Percentiles rank a stretch among this genome's conserved stretches.
Conservation (phyloP, 2,797 vertebrate species). For the Melanotaenia trifasciata region DNA sequence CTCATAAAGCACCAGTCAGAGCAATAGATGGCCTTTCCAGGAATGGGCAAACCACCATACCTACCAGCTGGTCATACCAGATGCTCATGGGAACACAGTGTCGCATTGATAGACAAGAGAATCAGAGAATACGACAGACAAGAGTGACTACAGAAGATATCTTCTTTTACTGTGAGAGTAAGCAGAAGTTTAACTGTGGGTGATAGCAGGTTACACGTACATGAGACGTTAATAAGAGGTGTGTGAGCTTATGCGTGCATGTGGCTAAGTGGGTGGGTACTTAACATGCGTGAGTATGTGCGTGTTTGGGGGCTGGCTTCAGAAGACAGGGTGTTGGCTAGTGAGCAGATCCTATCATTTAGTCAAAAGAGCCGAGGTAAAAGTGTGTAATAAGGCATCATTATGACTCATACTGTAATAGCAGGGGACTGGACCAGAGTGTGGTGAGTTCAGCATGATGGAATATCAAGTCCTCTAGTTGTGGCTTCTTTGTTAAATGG, state of each 20-base stretch:
- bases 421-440: conserved; percentile 49
- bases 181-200: conserved; percentile 40
- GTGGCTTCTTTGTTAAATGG: conserved; percentile 35
- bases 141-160: conserved; percentile 13
- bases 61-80: conserved; percentile 83
- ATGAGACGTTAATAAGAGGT: conserved; percentile 66
- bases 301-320: conserved; percentile 29
- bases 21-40: neutral
- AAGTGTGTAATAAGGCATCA: conserved; percentile 63
- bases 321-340: conserved; percentile 67
- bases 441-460: conserved; percentile 73
- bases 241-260: conserved; percentile 48
- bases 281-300: conserved; percentile 47
- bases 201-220: conserved; percentile 65
- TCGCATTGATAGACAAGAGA: conserved; percentile 39
- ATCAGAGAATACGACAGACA: conserved; percentile 17
- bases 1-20: conserved; percentile 7
- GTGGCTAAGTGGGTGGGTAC: conserved; percentile 30
- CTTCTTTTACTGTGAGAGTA: conserved; percentile 34
- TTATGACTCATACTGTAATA: conserved; percentile 70
- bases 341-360: conserved; percentile 76
- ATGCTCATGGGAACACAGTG: conserved; percentile 77
- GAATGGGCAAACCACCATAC: conserved; percentile 40
- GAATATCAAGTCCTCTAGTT: conserved; percentile 41
- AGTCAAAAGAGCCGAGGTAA: conserved; percentile 63